Conservation (phyloP, 2,888 invertebrate species). For the Cheilosia scutellata region DNA sequence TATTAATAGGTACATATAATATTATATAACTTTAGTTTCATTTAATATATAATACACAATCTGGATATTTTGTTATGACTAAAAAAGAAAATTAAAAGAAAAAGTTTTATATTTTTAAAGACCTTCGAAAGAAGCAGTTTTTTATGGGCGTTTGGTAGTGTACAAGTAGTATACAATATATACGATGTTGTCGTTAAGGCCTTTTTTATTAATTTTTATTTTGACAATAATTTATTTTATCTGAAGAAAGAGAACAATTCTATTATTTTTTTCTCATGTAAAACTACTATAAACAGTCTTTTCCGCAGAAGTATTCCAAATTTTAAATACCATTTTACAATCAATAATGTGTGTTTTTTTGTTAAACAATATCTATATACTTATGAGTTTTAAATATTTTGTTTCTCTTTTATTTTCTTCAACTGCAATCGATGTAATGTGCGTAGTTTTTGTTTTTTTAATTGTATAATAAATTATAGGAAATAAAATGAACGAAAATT, state of each 20-base stretch:
- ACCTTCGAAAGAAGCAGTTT: constrained; percentile 58
- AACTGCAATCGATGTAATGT: constrained; percentile 72
- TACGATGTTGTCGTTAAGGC: constrained; percentile 75
- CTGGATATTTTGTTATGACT: constrained; percentile 36
- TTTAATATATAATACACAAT: constrained; percentile 64
- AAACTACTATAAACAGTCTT: constrained; percentile 75
- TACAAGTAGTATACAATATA: constrained; percentile 52
- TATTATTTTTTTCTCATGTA: constrained; percentile 58
- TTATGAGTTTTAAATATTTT: constrained; percentile 5
- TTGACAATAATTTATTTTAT: constrained; percentile 33
- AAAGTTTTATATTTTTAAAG: constrained; percentile 11
- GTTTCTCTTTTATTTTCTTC: constrained; percentile 37
- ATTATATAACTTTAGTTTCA: constrained; percentile 47
- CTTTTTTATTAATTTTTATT: constrained; percentile 48
- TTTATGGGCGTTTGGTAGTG: constrained; percentile 56
- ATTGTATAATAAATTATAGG: constrained; percentile 11
- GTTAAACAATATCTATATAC: constrained; percentile 12
- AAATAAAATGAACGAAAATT: constrained; percentile 24
- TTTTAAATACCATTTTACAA: constrained; percentile 58
- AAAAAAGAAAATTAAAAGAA: constrained; percentile 14
- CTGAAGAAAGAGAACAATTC: constrained; percentile 39
- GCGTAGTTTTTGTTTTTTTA: constrained; percentile 55
- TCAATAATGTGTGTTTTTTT: constrained; percentile 51
- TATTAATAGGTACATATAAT: constrained; percentile 42
- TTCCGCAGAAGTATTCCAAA: constrained; percentile 72